These are phyloP conservation scores for Hemichromis elongatus DNA, from an alignment of 2,113 vertebrate genomes.

Conservation along the genomic window DNA sequence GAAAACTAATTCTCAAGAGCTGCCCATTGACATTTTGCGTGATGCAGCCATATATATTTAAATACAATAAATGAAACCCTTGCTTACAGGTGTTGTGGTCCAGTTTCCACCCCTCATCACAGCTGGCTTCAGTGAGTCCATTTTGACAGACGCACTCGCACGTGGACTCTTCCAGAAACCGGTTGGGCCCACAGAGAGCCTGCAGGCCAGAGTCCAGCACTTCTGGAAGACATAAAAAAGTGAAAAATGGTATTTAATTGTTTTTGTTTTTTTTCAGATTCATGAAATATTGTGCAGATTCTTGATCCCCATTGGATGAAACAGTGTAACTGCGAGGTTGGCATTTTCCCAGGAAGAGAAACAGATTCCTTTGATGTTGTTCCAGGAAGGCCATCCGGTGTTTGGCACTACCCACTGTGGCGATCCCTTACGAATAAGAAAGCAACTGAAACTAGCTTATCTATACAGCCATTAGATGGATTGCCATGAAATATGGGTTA, in stretches of 20 bases:
- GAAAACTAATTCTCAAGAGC: not conserved
- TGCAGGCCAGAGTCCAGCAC: conserved; percentile 54
- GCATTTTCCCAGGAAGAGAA: not conserved
- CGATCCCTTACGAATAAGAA: not conserved
- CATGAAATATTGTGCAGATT: not conserved
- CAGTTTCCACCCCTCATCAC: conserved; percentile 69
- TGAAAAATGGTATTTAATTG: not conserved
- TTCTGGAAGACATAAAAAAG: conserved; percentile 36
- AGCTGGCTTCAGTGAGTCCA: conserved; percentile 70
- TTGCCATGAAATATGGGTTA: not conserved
- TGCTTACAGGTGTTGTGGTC: conserved; percentile 64
- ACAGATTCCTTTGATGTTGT: not conserved
- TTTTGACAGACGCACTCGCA: conserved; percentile 72
- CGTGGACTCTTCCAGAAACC: conserved; percentile 61
- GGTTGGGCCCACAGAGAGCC: conserved; percentile 71
- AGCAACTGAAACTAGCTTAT: not conserved
- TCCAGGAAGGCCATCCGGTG: not conserved
- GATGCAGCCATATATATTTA: not conserved
- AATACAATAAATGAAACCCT: not conserved
- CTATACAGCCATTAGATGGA: not conserved
- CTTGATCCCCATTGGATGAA: not conserved
- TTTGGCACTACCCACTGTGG: not conserved
- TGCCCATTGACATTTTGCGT: not conserved
- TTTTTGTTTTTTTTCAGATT: not conserved
- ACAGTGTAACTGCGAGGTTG: not conserved